phyloP scores from a whole-genome alignment of 35 echinoderm and acorn worm species.

The Heliocidaris erythrogramma region DNA sequence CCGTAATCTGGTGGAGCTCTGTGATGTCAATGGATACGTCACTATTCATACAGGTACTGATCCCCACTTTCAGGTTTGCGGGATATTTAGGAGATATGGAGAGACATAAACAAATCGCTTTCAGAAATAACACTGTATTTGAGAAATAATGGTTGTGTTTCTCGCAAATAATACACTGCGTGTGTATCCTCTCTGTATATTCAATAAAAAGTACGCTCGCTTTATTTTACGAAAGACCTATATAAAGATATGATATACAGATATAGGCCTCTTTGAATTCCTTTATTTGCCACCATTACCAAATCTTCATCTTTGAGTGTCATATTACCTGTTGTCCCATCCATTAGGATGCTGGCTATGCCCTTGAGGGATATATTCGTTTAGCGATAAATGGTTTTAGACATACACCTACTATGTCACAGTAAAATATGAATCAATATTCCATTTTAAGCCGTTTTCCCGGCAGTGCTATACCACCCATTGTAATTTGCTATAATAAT shows the following conservation, averaged over 20 bases:
- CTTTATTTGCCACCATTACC: not conserved
- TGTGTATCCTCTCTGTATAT: too few relatives aligned
- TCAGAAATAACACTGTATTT: too few relatives aligned
- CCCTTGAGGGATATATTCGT: not conserved
- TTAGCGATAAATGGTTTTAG: not conserved
- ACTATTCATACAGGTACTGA: too few relatives aligned
- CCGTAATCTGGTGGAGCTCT: too few relatives aligned
- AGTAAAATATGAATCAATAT: not conserved
- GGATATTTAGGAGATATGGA: too few relatives aligned
- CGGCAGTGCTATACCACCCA: not conserved
- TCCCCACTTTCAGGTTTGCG: too few relatives aligned
- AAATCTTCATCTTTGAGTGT: not conserved
- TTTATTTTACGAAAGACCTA: not conserved
- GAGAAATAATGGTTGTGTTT: too few relatives aligned
- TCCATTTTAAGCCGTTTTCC: not conserved
- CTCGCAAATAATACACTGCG: too few relatives aligned
- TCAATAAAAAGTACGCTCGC: too few relatives aligned
- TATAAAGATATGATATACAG: not conserved
- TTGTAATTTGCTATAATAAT: not conserved
- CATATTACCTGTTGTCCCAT: not conserved
- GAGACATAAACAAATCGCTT: too few relatives aligned
- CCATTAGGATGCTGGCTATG: not conserved
- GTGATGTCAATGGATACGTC: too few relatives aligned
- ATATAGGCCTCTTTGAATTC: not conserved
- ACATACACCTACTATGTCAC: not conserved